phyloP scores from a whole-genome alignment of 2,113 vertebrate genomes.

The Pachypanchax playfairii region DNA sequence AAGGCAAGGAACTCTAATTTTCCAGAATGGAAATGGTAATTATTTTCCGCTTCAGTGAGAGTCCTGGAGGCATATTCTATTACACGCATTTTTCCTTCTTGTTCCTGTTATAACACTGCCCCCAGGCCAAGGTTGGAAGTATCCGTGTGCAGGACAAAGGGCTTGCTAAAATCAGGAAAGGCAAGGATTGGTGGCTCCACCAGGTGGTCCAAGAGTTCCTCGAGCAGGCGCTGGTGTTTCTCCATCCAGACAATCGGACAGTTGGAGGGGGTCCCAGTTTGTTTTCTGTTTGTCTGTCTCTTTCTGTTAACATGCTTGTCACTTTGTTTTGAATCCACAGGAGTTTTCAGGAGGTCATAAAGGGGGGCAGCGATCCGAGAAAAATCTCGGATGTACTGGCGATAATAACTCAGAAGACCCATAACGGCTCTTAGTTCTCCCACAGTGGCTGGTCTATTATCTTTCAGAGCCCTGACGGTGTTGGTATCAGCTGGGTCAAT shows the following conservation, averaged over 20 bases:
- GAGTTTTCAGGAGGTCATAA: background rate
- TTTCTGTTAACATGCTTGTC: background rate
- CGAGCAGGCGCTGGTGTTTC: background rate
- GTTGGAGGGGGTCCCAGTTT: background rate
- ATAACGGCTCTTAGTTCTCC: background rate
- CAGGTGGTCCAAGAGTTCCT: background rate
- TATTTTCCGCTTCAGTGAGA: background rate
- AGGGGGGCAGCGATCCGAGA: background rate
- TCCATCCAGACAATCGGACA: background rate
- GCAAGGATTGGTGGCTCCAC: constrained; percentile 1
- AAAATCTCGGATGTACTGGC: background rate
- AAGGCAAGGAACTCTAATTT: background rate
- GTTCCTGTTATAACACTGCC: background rate
- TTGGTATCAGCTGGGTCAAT: background rate
- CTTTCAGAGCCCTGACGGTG: background rate
- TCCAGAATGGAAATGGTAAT: background rate
- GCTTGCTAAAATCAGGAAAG: background rate
- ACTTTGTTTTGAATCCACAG: background rate
- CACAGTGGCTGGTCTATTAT: background rate
- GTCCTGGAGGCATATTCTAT: constrained; percentile 1
- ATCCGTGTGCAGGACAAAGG: constrained; percentile 1
- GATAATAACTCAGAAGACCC: constrained; percentile 2
- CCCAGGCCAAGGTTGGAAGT: background rate
- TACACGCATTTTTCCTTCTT: background rate
- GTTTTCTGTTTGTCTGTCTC: background rate